Percentiles rank a stretch among this genome's conserved stretches.
Evolutionary conservation across 2,888 invertebrate species (phyloP).

Genomic region (Nomada fucata): DNA sequence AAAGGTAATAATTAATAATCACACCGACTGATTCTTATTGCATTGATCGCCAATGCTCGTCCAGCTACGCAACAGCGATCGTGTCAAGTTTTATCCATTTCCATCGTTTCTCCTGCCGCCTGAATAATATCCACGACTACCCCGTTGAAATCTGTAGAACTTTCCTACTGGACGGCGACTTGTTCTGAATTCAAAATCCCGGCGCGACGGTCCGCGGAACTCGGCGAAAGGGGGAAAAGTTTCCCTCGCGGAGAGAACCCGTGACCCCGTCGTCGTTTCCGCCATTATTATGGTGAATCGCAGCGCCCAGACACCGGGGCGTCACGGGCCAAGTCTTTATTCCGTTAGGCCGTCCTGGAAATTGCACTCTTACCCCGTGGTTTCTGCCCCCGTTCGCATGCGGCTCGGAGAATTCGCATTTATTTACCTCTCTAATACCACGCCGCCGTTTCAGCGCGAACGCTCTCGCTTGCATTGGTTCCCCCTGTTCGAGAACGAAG

Average conservation of each 20-base stretch:
- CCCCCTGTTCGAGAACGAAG: neutral
- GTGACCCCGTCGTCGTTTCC: neutral
- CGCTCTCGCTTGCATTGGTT: slow-evolving; percentile 18
- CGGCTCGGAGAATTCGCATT: slow-evolving; percentile 25
- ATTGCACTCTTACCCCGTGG: neutral
- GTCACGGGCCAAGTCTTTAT: slow-evolving; percentile 4
- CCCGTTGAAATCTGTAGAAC: neutral
- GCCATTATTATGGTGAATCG: slow-evolving; percentile 9
- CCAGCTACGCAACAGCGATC: neutral
- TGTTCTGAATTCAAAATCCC: slow-evolving; percentile 1
- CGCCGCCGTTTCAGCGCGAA: neutral
- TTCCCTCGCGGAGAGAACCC: neutral
- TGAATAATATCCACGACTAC: neutral
- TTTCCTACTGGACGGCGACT: neutral
- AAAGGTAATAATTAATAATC: no score
- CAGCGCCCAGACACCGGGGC: neutral
- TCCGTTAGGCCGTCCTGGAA: neutral
- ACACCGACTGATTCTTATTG: no score
- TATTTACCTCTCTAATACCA: slow-evolving; percentile 37
- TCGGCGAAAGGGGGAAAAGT: slow-evolving; percentile 4
- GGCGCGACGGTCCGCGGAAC: neutral
- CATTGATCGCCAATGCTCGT: neutral
- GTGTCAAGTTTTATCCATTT: neutral
- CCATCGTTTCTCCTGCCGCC: neutral
- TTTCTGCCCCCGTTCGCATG: slow-evolving; percentile 20